Evolutionary conservation across 2,113 vertebrate species (phyloP).

Genomic region (Scomber colias): DNA sequence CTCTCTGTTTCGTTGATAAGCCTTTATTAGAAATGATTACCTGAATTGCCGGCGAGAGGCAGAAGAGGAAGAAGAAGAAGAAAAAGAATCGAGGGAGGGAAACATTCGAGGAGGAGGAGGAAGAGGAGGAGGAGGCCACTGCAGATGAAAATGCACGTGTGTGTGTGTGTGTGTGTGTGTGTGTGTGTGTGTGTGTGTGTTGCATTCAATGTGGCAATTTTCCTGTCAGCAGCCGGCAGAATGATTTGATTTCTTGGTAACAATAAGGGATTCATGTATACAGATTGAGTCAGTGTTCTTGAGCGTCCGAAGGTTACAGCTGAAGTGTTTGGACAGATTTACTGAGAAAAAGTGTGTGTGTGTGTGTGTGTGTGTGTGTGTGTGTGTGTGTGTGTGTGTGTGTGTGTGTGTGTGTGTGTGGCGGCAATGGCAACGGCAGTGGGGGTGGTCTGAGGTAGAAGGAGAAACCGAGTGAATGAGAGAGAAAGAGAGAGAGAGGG

Average conservation of each 20-base stretch:
- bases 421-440: not conserved
- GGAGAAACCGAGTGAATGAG: not conserved
- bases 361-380: not conserved
- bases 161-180: not conserved
- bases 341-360: conserved; percentile 10
- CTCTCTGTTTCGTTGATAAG: conserved; percentile 47
- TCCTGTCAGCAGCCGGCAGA: conserved; percentile 66
- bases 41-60: conserved; percentile 24
- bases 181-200: conserved; percentile 20
- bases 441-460: not conserved
- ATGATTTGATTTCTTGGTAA: conserved; percentile 74
- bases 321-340: conserved; percentile 63
- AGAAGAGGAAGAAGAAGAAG: not conserved
- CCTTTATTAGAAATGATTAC: conserved; percentile 61
- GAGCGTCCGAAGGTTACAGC: conserved; percentile 73
- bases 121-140: conserved; percentile 23
- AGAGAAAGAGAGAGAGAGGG: not conserved
- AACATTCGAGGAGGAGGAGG: conserved; percentile 14
- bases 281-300: conserved; percentile 75
- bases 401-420: not conserved
- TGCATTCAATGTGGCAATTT: conserved; percentile 66
- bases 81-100: conserved; percentile 24
- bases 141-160: conserved; percentile 34
- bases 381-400: no score
- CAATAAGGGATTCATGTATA: conserved; percentile 74